Conservation (phyloP, 37 sponge, comb jelly and placozoan species). For the Aplysina aerophoba region DNA sequence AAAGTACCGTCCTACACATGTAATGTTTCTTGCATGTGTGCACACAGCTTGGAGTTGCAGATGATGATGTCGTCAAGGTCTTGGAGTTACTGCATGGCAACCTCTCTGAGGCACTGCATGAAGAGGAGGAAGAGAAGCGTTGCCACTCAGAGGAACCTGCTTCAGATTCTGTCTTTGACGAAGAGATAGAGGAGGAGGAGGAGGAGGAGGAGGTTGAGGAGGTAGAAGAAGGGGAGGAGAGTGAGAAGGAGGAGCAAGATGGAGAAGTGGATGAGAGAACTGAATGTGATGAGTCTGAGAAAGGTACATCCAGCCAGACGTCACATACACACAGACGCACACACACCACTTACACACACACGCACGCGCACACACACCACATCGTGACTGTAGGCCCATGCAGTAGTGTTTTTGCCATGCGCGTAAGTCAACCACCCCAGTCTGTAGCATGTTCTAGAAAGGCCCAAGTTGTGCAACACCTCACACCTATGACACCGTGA, state of each 20-base stretch:
- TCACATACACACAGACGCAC: no score
- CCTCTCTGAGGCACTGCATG: neutral
- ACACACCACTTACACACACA: no score
- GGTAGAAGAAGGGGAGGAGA: neutral
- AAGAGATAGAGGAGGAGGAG: neutral
- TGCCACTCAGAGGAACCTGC: neutral
- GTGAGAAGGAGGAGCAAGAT: neutral
- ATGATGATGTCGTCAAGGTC: conserved; percentile 15
- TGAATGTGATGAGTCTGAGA: neutral
- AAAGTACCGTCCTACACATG: no score
- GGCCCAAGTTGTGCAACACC: no score
- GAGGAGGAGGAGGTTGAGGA: neutral
- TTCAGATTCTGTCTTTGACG: neutral
- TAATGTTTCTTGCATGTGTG: no score
- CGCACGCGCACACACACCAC: no score
- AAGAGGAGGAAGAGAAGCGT: neutral
- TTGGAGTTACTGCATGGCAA: conserved; percentile 13
- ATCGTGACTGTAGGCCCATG: no score
- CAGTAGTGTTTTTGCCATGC: no score
- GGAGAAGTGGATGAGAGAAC: neutral
- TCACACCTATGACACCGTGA: no score
- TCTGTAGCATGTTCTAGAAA: no score
- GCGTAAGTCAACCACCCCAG: no score
- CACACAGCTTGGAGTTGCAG: conserved; percentile 15
- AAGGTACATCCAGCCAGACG: neutral